Evolutionary conservation across 2,888 invertebrate genomes (phyloP), one percentile per base, ranked within the genome.

Genomic region (Prosopocoilus inquinatus): DNA sequence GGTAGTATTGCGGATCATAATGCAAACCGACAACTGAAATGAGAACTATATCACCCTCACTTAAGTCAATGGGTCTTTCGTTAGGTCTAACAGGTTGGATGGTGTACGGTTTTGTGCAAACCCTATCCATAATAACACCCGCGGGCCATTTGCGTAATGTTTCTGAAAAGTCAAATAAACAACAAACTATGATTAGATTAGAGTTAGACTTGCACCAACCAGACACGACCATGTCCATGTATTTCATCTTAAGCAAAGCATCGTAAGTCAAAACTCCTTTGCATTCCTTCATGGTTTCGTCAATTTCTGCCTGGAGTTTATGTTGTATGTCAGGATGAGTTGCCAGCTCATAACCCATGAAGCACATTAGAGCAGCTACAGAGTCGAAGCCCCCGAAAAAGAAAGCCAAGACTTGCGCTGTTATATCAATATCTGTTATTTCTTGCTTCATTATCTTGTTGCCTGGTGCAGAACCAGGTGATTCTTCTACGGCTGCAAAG

Each of bases 271-370:
- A 72, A 11, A 46, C 47, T 2, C 76, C 77, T 9, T 77, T 75
- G 0, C 60, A 64, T 5, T 79, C 70, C 1, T 79, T 75, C 35
- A 41, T 35, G 13, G 16, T 34, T 12, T 80, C 77, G 11, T 68
- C 74, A 32, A 86, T 81, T 70, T 85, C 84, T 39, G 77, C 64
- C 2, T 76, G 76, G 0, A 87, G 71, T 50, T 70, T 79, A 3
- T 80, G 74, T 68, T 86, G 86, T 0, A 84, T 70, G 0, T 86
- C 83, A 15, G 81, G 80, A 71, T 86, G 79, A 3, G 80, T 49
- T 20, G 84, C 83, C 15, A 87, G 65, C 68, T 86, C 86, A 45
- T 84, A 78, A 0, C 82, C 71, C 0, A 80, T 67, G 57, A 86
- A 79, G 28, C 71, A 69, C 38, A 80, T 62, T 0, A 75, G 71